Base-by-base conservation (phyloP, 1,140 invertebrate species). In the Pseudomyrmex sp. region DNA sequence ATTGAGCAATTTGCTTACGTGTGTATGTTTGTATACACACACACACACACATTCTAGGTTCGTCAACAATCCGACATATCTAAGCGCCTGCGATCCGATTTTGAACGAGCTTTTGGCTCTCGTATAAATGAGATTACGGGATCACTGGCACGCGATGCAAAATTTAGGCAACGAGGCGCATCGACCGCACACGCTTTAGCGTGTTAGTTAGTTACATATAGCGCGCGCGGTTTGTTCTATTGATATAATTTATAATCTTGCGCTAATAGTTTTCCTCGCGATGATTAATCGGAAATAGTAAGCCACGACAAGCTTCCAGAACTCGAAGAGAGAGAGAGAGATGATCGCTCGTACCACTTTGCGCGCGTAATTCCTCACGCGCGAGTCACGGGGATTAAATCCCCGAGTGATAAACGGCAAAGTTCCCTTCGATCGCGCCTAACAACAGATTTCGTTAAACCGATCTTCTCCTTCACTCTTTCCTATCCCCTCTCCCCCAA, bases 41-140 rank as follows among this genome's bases (percentile, higher is more conserved):
- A 35, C 50, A 35, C 35, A 13, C 65, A 63, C 15, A 63, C 35
- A 84, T 65, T 86, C 61, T 35, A 75, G 23, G 35, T 80, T 87
- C 75, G 83, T 84, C 85, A 87, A 82, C 70, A 74, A 83, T 83
- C 13, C 80, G 62, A 70, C 50, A 73, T 77, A 86, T 87, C 80
- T 84, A 23, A 66, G 73, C 62, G 35, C 5, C 35, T 13, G 86
- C 61, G 74, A 88, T 88, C 83, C 59, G 82, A 69, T 52, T 87
- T 70, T 46, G 61, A 59, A 61, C 63, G 68, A 50, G 44, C 50
- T 44, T 54, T 44, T 59, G 50, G 66, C 18, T 70, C 72, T 84
- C 69, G 46, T 50, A 7, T 35, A 35, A 86, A 86, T 13, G 62
- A 23, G 66, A 80, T 80, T 72, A 80, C 15, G 76, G 66, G 76